Evolutionary conservation across 2,797 vertebrate species (phyloP).

Genomic region (Myotis findleyi): DNA sequence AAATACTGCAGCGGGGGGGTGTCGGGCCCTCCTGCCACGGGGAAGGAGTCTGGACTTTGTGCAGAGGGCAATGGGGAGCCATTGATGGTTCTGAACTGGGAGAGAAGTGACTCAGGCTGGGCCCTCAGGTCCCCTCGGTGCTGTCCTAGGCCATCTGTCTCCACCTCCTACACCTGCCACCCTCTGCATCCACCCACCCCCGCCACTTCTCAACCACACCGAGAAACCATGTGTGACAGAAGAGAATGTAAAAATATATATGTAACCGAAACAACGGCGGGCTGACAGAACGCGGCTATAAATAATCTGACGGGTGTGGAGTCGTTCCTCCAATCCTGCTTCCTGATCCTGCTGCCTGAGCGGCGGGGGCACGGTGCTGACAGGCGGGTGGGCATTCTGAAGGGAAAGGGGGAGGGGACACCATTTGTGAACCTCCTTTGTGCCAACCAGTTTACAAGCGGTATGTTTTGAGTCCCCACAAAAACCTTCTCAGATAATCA

Average conservation of each 20-base stretch:
- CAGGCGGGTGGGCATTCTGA: neutral
- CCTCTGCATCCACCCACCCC: conserved; percentile 55
- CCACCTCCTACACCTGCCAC: conserved; percentile 48
- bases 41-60: neutral
- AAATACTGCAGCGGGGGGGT: rapidly evolving
- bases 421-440: neutral
- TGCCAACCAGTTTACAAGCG: neutral
- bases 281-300: conserved; percentile 81
- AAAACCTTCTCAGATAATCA: neutral
- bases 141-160: conserved; percentile 62
- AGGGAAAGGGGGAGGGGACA: neutral
- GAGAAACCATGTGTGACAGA: conserved; percentile 77
- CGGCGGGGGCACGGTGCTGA: neutral
- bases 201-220: conserved; percentile 49
- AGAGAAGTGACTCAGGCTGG: neutral
- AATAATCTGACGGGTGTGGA: conserved; percentile 71
- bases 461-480: neutral
- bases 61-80: neutral
- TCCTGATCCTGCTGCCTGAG: conserved; percentile 69
- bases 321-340: conserved; percentile 21
- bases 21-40: rapidly evolving
- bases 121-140: neutral
- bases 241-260: conserved; percentile 82
- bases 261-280: conserved; percentile 72
- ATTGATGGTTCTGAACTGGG: neutral